Evolutionary conservation across 2,888 invertebrate genomes (phyloP), one percentile per base, ranked within the genome.

Genomic region (Hemithea aestivaria): DNA sequence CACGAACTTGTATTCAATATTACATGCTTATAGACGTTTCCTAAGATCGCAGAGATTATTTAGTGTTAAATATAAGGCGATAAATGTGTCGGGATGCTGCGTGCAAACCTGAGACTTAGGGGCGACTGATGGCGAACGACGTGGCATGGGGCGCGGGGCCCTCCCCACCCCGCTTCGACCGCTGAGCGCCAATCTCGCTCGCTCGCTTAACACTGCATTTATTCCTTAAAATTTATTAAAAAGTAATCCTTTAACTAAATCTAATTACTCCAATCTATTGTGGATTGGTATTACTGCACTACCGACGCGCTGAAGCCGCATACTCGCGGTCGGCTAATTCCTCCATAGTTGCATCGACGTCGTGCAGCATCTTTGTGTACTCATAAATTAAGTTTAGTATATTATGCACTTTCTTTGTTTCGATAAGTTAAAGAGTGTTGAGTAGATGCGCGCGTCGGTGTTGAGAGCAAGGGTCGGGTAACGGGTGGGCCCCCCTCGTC

Each of bases 51-150:
- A 44, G 38, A 20, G 44, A 31, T 25, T 38, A 47, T 47, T 51
- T 52, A 39, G 34, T 35, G 28, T 23, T 33, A 29, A 28, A 48
- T 40, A 42, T 20, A 36, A 59, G 40, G 49, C 57, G 66, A 59
- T 67, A 67, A 68, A 66, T 16, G 54, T 51, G 63, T 56, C 56
- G 65, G 74, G 78, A 83, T 83, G 83, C 81, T 84, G 82, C 68
- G 83, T 67, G 69, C 83, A 75, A 83, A 82, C 79, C 81, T 81
- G 78, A 77, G 83, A 82, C 84, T 82, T 75, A 64, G 77, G 77
- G 81, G 75, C 85, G 74, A 85, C 85, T 85, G 82, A 75, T 73
- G 75, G 69, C 66, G 61, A 66, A 56, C 65, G 62, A 62, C 47
- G 79, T 72, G 69, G 78, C 72, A 62, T 72, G 81, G 69, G 73